Evolutionary conservation across 2,888 invertebrate genomes (phyloP), one percentile per base, ranked within the genome.

Genomic region (Agrotis ipsilon): DNA sequence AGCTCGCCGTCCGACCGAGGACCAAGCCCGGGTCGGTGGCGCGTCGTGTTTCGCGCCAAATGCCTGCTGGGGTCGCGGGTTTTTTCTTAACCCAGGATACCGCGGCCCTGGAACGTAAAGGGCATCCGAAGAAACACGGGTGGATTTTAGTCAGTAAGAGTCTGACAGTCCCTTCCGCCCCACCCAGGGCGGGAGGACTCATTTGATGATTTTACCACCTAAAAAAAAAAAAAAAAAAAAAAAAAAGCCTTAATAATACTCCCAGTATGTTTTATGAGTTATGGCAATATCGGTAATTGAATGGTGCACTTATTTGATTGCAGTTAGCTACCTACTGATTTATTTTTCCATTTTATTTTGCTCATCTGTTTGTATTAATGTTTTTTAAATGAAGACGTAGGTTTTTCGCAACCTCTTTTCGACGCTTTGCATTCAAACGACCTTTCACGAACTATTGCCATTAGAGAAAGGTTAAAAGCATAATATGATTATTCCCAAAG

Each of bases 271-370:
- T 71, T 71, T 77, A 68, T 72, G 59, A 62, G 51, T 58, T 64
- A 64, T 49, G 48, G 51, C 54, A 63, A 49, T 43, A 62, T 65
- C 49, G 21, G 63, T 80, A 72, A 76, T 76, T 72, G 66, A 76
- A 59, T 61, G 64, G 54, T 52, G 48, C 24, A 79, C 43, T 64
- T 70, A 70, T 75, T 61, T 64, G 61, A 78, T 65, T 75, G 61
- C 61, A 59, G 32, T 14, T 48, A 18, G 43, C 14, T 13, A 2
- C 52, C 14, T 13, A 2, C 52, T 45, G 67, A 52, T 65, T 65
- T 68, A 24, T 39, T 64, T 24, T 14, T 51, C 6, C 39, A 55
- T 39, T 51, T 46, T 24, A 21, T 21, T 68, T 52, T n/a, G 5
- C 21, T n/a, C 11, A 32, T 51, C 14, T 3, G 48, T 57, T 51